phyloP scores from a whole-genome alignment of 1,140 invertebrate genomes.

The Asbolus verrucosus region DNA sequence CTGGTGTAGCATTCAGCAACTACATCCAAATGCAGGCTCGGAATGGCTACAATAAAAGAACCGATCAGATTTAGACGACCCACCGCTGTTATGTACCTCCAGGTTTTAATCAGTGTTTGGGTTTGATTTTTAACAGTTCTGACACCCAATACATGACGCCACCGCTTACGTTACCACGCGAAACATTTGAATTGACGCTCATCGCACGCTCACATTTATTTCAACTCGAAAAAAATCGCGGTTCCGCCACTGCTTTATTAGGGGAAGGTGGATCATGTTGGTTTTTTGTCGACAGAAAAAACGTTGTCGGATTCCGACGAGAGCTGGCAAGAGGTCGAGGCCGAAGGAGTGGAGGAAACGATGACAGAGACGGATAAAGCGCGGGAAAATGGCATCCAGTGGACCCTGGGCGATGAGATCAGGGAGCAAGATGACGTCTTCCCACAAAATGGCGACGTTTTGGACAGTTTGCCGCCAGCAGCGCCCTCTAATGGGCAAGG shows the following conservation, averaged over 20 bases:
- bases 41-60: too few relatives aligned
- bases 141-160: too few relatives aligned
- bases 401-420: conserved; percentile 57
- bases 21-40: too few relatives aligned
- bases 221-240: neutral
- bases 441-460: conserved; percentile 52
- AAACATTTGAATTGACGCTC: too few relatives aligned
- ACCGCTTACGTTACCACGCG: too few relatives aligned
- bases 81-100: too few relatives aligned
- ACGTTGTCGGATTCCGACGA: conserved; percentile 3
- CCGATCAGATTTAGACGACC: too few relatives aligned
- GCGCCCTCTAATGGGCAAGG: conserved; percentile 58
- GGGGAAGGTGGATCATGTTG: neutral
- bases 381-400: conserved; percentile 44
- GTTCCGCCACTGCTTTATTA: neutral
- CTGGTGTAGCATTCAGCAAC: too few relatives aligned
- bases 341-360: neutral
- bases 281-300: conserved; percentile 14
- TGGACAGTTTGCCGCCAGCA: conserved; percentile 50
- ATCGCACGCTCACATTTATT: too few relatives aligned
- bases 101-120: too few relatives aligned
- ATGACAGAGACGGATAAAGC: conserved; percentile 7
- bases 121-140: too few relatives aligned
- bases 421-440: conserved; percentile 57
- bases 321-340: conserved; percentile 1